Base-by-base conservation (phyloP, 2,888 invertebrate species). In the Ernsta delagoae region DNA sequence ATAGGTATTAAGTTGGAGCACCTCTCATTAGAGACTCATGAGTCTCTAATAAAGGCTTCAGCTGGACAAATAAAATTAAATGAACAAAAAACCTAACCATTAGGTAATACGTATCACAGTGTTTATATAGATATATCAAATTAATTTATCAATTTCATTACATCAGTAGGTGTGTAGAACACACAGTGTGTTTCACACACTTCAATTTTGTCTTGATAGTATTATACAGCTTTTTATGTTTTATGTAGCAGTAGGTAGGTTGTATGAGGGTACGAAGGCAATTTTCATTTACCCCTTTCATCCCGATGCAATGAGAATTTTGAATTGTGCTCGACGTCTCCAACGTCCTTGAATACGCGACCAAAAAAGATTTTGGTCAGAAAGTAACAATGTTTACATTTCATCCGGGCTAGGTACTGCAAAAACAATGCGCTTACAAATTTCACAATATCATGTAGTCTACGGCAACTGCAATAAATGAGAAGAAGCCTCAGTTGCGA, bases 381-480 rank as follows among this genome's bases (percentile, higher is more conserved):
- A 50, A 67, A 60, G 66, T 50, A 50, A 65, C 65, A 70, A 65
- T 59, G 61, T 57, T 65, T 24, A 39, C 56, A 62, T 50, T 50
- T 50, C 50, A 16, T 66, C 24, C 59, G 31, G 43, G 34, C 24
- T 70, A 63, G 65, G 62, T 45, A 78, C 78, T 76, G 77, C 39
- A 36, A 79, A 83, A 83, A 90, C 87, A 90, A 87, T 84, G 80
- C 78, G 79, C 83, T 82, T 80, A 84, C 85, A 86, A 85, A 85
- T 87, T 81, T 82, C 85, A 88, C 88, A 89, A 87, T 89, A 87
- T 86, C 82, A 82, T 82, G 79, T 80, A 83, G 85, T 83, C 83
- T 83, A 73, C 73, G 81, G 81, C 80, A 79, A 81, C 83, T 81
- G 79, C 78, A 79, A 77, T 76, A 79, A 79, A 80, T 75, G 81